A percentile compares a stretch with the other conserved stretches of the same genome.
phyloP scores from a whole-genome alignment of 1,140 invertebrate genomes.

The Lasaia peninsularis region DNA sequence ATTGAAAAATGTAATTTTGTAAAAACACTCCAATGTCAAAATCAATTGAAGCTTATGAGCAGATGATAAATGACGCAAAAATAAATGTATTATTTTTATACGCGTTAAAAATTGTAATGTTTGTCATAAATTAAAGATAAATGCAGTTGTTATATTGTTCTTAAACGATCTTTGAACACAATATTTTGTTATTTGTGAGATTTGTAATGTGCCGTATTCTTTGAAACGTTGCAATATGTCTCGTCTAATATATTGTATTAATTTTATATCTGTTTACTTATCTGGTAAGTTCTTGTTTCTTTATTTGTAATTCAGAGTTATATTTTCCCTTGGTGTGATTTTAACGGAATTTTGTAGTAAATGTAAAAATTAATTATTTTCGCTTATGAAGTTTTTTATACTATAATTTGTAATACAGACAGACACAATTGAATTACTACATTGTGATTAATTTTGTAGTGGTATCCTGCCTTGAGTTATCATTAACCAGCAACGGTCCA shows the following conservation, averaged over 20 bases:
- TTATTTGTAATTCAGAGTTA: not conserved
- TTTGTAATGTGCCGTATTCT: not conserved
- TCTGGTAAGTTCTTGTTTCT: not conserved
- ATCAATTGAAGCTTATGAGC: no score
- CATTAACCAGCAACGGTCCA: constrained; percentile 78
- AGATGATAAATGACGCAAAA: no score
- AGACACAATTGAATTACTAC: not conserved
- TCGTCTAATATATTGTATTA: not conserved
- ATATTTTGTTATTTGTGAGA: not conserved
- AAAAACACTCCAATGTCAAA: no score
- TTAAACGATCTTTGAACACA: no score
- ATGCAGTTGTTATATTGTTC: no score
- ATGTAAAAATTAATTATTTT: not conserved
- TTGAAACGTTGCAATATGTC: constrained; percentile 4
- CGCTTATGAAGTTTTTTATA: no score
- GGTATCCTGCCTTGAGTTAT: constrained; percentile 45
- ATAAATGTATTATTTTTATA: no score
- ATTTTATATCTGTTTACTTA: constrained; percentile 4
- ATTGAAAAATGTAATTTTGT: no score
- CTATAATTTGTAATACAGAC: not conserved
- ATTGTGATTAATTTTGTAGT: constrained; percentile 35
- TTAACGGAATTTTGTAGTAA: not conserved
- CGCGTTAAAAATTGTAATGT: no score
- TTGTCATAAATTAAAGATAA: no score
- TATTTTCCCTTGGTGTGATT: not conserved